Evolutionary conservation across 2,888 invertebrate genomes (phyloP).

Genomic region (Cosmia trapezina): DNA sequence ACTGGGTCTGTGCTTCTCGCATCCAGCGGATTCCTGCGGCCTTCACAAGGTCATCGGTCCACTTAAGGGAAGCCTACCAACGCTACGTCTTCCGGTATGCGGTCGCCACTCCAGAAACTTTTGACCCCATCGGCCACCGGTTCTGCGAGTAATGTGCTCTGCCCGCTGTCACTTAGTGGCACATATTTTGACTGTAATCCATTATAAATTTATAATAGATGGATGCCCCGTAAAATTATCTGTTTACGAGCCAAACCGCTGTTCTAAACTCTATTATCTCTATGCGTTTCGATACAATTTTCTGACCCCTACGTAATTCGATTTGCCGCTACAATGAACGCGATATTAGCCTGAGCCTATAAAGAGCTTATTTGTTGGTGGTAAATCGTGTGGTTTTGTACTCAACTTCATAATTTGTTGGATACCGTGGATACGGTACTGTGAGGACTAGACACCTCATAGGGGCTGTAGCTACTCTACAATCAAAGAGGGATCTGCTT

Average conservation of each 20-base stretch:
- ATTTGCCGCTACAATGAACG: conserved; percentile 45
- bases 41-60: too few relatives aligned
- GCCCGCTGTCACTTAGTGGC: not conserved
- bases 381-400: too few relatives aligned
- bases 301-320: conserved; percentile 39
- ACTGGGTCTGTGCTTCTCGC: not conserved
- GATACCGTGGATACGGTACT: too few relatives aligned
- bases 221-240: not conserved
- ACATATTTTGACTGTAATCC: not conserved
- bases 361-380: conserved; percentile 6
- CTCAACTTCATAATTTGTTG: too few relatives aligned
- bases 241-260: conserved; percentile 36
- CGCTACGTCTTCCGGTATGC: too few relatives aligned
- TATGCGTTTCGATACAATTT: conserved; percentile 44
- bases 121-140: not conserved
- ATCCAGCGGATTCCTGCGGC: not conserved
- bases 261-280: conserved; percentile 41
- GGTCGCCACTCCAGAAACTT: not conserved
- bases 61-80: not conserved
- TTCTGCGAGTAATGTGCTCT: not conserved
- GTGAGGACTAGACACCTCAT: too few relatives aligned
- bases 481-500: too few relatives aligned
- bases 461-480: too few relatives aligned
- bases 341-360: conserved; percentile 10
- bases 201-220: not conserved